phyloP scores from a whole-genome alignment of 2,797 vertebrate genomes.

The Hylomyscus alleni region DNA sequence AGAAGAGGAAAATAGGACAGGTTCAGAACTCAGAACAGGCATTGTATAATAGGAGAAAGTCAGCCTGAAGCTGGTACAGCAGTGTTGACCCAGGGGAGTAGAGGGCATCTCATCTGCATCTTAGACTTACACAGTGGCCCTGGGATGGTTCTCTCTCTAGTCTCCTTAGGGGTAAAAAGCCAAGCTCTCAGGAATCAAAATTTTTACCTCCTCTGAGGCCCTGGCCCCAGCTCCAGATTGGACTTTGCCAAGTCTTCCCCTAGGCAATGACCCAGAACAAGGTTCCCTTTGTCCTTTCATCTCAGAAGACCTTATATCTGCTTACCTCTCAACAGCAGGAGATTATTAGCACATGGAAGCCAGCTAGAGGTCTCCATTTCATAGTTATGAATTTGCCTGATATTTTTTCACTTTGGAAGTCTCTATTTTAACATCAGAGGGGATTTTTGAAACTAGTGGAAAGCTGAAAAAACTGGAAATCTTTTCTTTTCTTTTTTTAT shows the following conservation, averaged over 20 bases:
- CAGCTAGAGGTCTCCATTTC: not conserved
- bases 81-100: not conserved
- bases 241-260: not conserved
- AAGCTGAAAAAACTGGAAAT: conserved; percentile 3
- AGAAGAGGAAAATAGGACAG: not conserved
- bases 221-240: not conserved
- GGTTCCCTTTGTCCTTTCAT: not conserved
- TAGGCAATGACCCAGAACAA: not conserved
- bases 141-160: not conserved
- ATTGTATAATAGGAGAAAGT: not conserved
- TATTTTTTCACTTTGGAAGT: not conserved
- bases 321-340: not conserved
- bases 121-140: too few relatives aligned
- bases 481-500: too few relatives aligned
- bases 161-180: not conserved
- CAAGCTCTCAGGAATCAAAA: not conserved
- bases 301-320: not conserved
- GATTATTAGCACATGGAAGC: not conserved
- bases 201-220: not conserved
- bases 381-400: not conserved
- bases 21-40: not conserved
- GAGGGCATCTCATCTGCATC: not conserved
- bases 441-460: not conserved
- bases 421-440: conserved; percentile 23
- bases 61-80: not conserved